These are phyloP conservation scores for Anarrhichthys ocellatus DNA, from an alignment of 2,113 vertebrate species.

Conservation along the genomic window DNA sequence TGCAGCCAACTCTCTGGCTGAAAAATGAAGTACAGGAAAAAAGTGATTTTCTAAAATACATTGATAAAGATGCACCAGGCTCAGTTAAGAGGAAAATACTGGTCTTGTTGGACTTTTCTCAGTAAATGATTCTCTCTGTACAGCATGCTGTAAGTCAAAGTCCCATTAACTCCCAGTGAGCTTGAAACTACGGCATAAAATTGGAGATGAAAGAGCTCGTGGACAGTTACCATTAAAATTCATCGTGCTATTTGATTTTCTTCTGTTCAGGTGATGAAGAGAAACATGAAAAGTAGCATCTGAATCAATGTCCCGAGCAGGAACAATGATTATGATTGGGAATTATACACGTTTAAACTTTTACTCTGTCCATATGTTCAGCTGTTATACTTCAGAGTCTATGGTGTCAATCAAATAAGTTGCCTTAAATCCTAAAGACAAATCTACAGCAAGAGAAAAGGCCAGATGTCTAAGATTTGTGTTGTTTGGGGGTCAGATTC, in stretches of 20 bases:
- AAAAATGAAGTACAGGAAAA: constrained; percentile 9
- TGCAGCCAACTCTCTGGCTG: constrained; percentile 15
- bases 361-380: neutral
- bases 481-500: neutral
- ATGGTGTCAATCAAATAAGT: constrained; percentile 9
- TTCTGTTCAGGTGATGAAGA: neutral
- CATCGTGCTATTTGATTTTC: constrained; percentile 29
- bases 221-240: constrained; percentile 37
- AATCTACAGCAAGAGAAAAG: neutral
- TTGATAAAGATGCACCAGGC: constrained; percentile 9
- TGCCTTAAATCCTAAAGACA: constrained; percentile 36
- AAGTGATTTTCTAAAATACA: constrained; percentile 22
- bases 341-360: neutral
- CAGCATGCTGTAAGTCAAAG: constrained; percentile 2
- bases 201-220: constrained; percentile 10
- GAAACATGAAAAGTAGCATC: neutral
- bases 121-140: constrained; percentile 12
- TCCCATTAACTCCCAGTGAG: neutral
- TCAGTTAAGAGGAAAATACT: constrained; percentile 44
- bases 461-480: neutral
- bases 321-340: neutral
- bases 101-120: constrained; percentile 20
- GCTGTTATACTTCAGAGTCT: neutral
- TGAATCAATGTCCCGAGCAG: neutral
- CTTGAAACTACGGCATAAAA: constrained; percentile 6